Conservation (phyloP, 2,113 vertebrate genomes). For the Tylochromis polylepis region DNA sequence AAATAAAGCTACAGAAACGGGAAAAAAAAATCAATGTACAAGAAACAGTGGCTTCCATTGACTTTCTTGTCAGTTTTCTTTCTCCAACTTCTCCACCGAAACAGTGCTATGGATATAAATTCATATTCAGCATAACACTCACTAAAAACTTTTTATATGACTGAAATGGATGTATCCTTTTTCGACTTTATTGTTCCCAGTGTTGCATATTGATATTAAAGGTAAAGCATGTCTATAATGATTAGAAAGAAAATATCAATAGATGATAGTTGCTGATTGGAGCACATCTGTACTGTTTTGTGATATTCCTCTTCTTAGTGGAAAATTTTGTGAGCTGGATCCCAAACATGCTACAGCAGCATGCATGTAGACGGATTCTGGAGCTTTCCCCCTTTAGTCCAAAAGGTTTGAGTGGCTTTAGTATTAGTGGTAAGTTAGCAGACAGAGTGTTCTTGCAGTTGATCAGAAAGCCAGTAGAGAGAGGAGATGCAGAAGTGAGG, state of each 20-base stretch:
- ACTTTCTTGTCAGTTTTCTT: constrained; percentile 54
- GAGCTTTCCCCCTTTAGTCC: constrained; percentile 69
- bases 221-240: constrained; percentile 67
- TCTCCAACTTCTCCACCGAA: neutral
- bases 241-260: constrained; percentile 68
- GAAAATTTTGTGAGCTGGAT: constrained; percentile 48
- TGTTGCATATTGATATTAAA: constrained; percentile 76
- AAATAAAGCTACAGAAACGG: neutral
- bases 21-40: neutral
- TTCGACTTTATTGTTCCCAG: constrained; percentile 54
- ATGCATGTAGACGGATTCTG: constrained; percentile 80
- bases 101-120: neutral
- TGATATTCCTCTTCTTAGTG: constrained; percentile 62
- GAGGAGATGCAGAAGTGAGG: constrained; percentile 58
- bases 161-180: neutral
- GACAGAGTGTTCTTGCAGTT: constrained; percentile 67
- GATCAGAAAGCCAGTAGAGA: constrained; percentile 74
- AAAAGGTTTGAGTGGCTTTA: constrained; percentile 67
- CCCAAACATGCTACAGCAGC: constrained; percentile 78
- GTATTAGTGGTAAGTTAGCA: constrained; percentile 74
- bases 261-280: constrained; percentile 57
- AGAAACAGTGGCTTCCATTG: constrained; percentile 67
- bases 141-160: neutral
- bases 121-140: neutral
- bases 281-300: constrained; percentile 41